Base-by-base conservation (phyloP, 2,888 invertebrate species). In the Nezara viridula region DNA sequence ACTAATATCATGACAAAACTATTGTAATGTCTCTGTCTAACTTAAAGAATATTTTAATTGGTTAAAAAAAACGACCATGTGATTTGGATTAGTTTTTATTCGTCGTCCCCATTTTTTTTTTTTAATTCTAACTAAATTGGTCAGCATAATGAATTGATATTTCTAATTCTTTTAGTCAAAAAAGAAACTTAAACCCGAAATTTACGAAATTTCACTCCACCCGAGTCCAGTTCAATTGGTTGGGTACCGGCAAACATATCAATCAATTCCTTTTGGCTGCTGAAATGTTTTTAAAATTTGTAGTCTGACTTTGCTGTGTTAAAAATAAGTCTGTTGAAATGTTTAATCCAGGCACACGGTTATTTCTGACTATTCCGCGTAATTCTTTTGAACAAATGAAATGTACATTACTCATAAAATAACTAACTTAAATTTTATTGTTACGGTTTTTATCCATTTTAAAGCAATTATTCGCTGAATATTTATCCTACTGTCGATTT, bases 321-420 rank as follows among this genome's bases (percentile, higher is more conserved):
- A 66, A 66, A 66, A 66, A 66, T 66, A 66, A 66, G 32, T 66
- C 32, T 32, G 66, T 32, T 66, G 32, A 66, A 66, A 19, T 66
- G 66, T 66, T 32, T 66, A 32, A 32, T 32, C 66, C 19, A 32
- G 19, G 14, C 32, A 37, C n/a, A 27, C 19, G 19, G 66, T 66
- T 66, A 66, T 66, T 66, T 66, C 19, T 66, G 60, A 60, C 60
- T 9, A 60, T 60, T 73, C 19, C 37, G 66, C 19, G 66, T 73
- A 19, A 73, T 37, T 73, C 66, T 73, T 37, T 73, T 5, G 32
- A 37, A 32, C 66, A 73, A 27, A 27, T 27, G 27, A 60, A 60
- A 0, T 60, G 16, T 60, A 16, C 12, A n/a, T 10, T 10, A 27
- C 27, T 60, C 55, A 55, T 55, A 24, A 52, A 52, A 44, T 44